These are phyloP conservation scores for Poecile montanus DNA, from an alignment of 2,797 vertebrate genomes.

Conservation along the genomic window DNA sequence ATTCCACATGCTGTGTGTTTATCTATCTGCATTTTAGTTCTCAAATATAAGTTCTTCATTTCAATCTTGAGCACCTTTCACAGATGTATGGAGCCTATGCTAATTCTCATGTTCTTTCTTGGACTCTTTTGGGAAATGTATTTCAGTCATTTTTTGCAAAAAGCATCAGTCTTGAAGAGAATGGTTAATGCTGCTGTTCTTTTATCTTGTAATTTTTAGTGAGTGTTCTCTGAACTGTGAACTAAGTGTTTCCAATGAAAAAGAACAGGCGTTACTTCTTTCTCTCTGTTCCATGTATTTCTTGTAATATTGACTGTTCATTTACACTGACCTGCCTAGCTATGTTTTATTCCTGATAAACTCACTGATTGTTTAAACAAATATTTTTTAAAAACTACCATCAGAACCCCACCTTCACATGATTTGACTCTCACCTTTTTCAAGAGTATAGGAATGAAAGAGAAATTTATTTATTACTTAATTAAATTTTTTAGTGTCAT, in stretches of 20 bases:
- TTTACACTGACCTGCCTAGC: background rate
- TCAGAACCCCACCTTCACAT: rapidly evolving
- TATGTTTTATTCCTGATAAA: background rate
- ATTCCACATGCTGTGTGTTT: background rate
- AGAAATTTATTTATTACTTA: background rate
- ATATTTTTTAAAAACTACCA: background rate
- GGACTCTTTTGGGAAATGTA: background rate
- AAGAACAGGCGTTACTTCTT: background rate
- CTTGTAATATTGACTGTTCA: background rate
- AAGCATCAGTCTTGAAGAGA: background rate
- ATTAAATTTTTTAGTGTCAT: background rate
- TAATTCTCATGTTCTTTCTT: background rate
- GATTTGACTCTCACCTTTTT: background rate
- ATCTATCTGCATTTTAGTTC: background rate
- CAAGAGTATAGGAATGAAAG: background rate
- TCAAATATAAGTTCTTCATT: background rate
- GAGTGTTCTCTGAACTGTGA: background rate
- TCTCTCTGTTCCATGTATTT: background rate
- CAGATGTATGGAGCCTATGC: rapidly evolving
- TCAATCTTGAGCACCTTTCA: background rate
- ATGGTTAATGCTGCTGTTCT: background rate
- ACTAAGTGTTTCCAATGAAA: background rate
- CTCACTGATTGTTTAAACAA: background rate
- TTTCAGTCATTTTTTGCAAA: background rate
- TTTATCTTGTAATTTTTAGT: background rate